These are phyloP conservation scores for Heteronetta atricapilla DNA, from an alignment of 2,113 vertebrate species.

Conservation along the genomic window DNA sequence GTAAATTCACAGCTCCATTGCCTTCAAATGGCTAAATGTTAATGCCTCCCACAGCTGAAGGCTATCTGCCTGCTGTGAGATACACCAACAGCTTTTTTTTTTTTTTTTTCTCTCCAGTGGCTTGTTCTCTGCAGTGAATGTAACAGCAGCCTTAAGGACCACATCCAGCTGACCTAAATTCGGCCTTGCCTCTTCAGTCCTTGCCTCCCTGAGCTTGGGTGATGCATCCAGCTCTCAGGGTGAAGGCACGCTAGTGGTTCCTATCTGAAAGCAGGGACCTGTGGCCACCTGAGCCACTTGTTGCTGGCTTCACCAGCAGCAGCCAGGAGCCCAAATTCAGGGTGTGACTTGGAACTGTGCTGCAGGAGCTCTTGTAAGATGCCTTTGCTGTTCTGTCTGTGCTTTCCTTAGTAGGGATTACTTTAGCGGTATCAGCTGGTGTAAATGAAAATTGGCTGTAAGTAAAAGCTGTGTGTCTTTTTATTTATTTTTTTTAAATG, in stretches of 20 bases:
- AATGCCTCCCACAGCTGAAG: not conserved
- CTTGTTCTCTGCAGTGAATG: not conserved
- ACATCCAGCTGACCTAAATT: not conserved
- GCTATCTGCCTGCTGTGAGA: not conserved
- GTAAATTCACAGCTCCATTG: not conserved
- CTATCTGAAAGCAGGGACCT: rapidly evolving
- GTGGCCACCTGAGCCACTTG: rapidly evolving
- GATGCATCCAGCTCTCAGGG: not conserved
- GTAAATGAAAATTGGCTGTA: not conserved
- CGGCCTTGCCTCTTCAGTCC: not conserved
- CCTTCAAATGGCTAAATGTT: not conserved
- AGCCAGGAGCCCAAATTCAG: not conserved
- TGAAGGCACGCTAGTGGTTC: not conserved
- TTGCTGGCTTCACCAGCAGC: not conserved
- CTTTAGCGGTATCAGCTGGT: not conserved
- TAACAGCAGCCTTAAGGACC: not conserved
- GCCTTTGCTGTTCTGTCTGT: not conserved
- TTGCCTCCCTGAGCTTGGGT: not conserved
- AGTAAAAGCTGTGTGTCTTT: not conserved
- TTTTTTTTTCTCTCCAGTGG: not conserved
- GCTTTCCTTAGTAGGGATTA: not conserved
- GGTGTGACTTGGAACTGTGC: rapidly evolving
- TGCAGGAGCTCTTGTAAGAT: not conserved
- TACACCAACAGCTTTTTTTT: not conserved
- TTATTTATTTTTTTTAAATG: not conserved